Conservation (phyloP, 2,113 vertebrate species). For the Saccopteryx leptura region DNA sequence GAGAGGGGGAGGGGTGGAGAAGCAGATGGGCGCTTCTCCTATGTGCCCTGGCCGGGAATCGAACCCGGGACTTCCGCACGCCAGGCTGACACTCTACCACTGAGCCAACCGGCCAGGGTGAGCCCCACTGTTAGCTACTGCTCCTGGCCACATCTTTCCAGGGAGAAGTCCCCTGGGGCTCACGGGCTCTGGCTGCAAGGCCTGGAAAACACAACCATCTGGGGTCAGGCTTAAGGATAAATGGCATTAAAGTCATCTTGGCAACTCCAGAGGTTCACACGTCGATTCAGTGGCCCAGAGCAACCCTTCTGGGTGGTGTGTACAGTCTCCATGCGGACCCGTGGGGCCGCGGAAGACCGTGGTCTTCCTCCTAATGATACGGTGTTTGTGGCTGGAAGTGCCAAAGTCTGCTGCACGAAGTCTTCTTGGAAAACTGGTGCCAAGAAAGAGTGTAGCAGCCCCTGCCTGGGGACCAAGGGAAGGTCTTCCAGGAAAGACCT, state of each 20-base stretch:
- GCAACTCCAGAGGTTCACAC: background rate
- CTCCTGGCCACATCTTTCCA: background rate
- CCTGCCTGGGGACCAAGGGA: background rate
- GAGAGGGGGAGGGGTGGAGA: no score
- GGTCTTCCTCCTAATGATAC: background rate
- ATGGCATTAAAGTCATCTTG: conserved; percentile 56
- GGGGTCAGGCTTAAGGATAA: conserved; percentile 43
- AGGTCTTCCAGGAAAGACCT: background rate
- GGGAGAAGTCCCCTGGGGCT: background rate
- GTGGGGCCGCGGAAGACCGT: background rate
- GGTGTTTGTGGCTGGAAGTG: background rate
- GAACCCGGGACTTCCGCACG: no score
- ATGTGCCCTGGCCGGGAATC: no score
- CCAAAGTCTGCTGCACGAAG: background rate
- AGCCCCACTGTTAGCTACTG: background rate
- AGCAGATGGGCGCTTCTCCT: no score
- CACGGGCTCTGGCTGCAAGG: background rate
- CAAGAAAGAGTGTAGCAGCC: background rate
- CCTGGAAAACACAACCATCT: conserved; percentile 59
- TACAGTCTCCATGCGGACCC: background rate
- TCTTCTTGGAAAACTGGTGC: conserved; percentile 27
- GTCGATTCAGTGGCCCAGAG: conserved; percentile 26
- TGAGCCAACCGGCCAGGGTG: no score
- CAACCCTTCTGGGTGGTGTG: background rate
- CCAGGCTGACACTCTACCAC: no score